These are phyloP conservation scores for Hylyphantes graminicola DNA, from an alignment of 1,140 invertebrate species.

Conservation along the genomic window DNA sequence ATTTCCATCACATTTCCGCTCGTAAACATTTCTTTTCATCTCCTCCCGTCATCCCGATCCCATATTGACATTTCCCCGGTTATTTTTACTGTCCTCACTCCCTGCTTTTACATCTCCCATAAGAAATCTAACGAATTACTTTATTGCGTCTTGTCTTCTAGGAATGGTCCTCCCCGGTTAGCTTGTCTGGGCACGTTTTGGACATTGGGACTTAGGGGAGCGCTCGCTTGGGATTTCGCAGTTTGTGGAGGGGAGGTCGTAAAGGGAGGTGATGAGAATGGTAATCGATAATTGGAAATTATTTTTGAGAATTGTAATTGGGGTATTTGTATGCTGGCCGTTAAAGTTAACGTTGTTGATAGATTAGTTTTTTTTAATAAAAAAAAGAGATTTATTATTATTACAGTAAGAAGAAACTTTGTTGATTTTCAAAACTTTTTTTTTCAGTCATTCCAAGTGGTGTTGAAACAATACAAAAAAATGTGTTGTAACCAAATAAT, in stretches of 20 bases:
- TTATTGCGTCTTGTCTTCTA: constrained; percentile 49
- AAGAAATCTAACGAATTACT: constrained; percentile 57
- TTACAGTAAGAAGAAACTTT: no score
- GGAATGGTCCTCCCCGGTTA: constrained; percentile 31
- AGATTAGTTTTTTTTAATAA: no score
- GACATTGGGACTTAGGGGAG: constrained; percentile 7
- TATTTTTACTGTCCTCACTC: background rate
- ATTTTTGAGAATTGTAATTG: no score
- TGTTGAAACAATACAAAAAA: no score
- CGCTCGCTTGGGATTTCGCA: constrained; percentile 38
- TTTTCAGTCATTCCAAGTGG: no score
- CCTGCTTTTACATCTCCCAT: constrained; percentile 54
- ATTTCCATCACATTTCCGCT: constrained; percentile 46
- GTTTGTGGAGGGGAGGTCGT: constrained; percentile 31
- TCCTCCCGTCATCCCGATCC: constrained; percentile 36
- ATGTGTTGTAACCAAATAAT: no score
- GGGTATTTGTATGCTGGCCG: no score
- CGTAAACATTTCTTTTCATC: constrained; percentile 49
- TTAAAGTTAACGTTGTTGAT: no score
- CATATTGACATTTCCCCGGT: constrained; percentile 21
- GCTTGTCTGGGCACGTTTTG: constrained; percentile 35
- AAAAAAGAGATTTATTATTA: no score
- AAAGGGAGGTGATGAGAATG: constrained; percentile 25
- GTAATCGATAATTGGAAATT: background rate
- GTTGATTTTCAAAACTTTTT: no score